Evolutionary conservation across 53 echinoderm and acorn worm genomes (phyloP).

Genomic region (Antedon mediterranea): DNA sequence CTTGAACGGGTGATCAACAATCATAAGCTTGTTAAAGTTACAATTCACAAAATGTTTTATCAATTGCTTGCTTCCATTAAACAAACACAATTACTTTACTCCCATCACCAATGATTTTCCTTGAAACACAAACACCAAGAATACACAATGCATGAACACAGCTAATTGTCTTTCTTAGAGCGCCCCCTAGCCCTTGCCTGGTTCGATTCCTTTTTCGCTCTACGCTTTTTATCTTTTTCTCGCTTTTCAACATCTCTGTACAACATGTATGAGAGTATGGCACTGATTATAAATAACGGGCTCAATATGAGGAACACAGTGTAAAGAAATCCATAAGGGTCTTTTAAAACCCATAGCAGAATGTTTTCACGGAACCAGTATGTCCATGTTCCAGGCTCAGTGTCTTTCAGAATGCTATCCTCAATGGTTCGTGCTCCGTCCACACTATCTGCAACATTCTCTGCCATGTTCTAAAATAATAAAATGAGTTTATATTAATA

Average conservation of each 20-base stretch:
- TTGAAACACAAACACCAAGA: no score
- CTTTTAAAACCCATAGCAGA: slow-evolving; percentile 73
- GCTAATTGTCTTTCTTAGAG: slow-evolving; percentile 13
- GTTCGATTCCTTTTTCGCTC: slow-evolving; percentile 81
- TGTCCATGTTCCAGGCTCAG: slow-evolving; percentile 44
- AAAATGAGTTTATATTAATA: neutral
- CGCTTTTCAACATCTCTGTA: slow-evolving; percentile 92
- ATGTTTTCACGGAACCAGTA: slow-evolving; percentile 85
- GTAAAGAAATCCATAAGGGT: slow-evolving; percentile 81
- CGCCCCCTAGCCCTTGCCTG: slow-evolving; percentile 62
- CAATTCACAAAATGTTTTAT: no score
- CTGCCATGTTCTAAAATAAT: neutral
- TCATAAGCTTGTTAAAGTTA: no score
- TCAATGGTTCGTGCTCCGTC: neutral
- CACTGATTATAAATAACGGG: slow-evolving; percentile 87
- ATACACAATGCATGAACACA: neutral
- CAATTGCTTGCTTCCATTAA: no score
- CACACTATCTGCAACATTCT: neutral
- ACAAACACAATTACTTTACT: no score
- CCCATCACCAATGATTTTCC: no score
- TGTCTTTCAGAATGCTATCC: neutral
- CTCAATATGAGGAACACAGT: slow-evolving; percentile 71
- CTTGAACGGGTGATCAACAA: no score
- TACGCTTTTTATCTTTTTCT: slow-evolving; percentile 89
- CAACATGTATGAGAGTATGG: slow-evolving; percentile 69